A percentile compares a stretch with the other conserved stretches of the same genome.
Evolutionary conservation across 2,113 vertebrate species (phyloP).

Genomic region (Notarius quadriscutis): DNA sequence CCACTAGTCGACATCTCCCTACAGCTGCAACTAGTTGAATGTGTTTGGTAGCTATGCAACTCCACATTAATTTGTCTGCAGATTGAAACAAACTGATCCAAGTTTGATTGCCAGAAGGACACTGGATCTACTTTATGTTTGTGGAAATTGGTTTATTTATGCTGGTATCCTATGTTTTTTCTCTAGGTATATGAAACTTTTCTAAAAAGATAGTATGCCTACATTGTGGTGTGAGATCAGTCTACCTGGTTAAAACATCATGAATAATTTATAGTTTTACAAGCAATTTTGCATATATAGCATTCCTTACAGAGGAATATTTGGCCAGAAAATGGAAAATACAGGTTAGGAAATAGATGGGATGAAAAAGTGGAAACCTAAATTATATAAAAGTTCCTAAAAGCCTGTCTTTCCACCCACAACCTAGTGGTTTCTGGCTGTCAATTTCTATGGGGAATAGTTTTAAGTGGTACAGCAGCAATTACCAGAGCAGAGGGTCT

Average conservation of each 20-base stretch:
- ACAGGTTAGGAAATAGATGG: neutral
- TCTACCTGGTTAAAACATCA: neutral
- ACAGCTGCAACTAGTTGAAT: no score
- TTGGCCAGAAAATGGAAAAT: neutral
- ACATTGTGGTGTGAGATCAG: neutral
- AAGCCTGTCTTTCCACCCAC: constrained; percentile 1
- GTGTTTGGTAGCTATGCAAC: no score
- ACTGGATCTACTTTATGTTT: no score
- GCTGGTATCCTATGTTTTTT: neutral
- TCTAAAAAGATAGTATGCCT: neutral
- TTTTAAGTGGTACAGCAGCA: constrained; percentile 53
- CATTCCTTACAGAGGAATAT: neutral
- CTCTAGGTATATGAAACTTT: neutral
- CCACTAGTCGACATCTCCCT: no score
- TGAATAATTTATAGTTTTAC: neutral
- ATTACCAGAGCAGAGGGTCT: constrained; percentile 54
- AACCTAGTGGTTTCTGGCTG: constrained; percentile 30
- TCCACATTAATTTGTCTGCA: no score
- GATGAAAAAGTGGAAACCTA: constrained; percentile 1
- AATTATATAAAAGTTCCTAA: constrained; percentile 20
- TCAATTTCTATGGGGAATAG: constrained; percentile 49
- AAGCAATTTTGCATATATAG: neutral
- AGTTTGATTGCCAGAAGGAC: no score
- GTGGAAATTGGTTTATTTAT: no score
- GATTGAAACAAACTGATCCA: no score